These are phyloP conservation scores for Peromyscus melanophrys DNA, from an alignment of 2,797 vertebrate species.

Conservation along the genomic window DNA sequence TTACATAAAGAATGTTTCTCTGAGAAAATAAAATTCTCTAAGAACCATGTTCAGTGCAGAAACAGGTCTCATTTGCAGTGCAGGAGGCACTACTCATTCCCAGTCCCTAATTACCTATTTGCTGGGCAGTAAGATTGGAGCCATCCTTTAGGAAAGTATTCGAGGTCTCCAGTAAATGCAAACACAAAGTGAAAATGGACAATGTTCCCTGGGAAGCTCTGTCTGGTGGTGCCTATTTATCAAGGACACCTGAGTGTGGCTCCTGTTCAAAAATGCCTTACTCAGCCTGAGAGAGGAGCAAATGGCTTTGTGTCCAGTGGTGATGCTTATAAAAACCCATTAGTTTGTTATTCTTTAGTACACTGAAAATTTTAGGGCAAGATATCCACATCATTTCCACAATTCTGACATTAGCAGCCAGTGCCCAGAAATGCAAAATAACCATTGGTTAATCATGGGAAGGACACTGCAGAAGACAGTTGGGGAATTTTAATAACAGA, in stretches of 20 bases:
- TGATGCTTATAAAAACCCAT: not conserved
- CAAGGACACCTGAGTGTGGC: not conserved
- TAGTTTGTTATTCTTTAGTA: slow-evolving; percentile 2
- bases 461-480: not conserved
- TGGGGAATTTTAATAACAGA: not conserved
- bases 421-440: not conserved
- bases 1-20: slow-evolving; percentile 7
- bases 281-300: rapidly evolving
- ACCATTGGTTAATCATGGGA: not conserved
- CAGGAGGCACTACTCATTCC: not conserved
- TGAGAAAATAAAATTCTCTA: not conserved
- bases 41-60: not conserved
- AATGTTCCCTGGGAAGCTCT: not conserved
- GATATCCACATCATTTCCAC: not conserved
- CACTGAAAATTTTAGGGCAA: not conserved
- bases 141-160: not conserved
- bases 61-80: not conserved
- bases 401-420: not conserved
- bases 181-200: not conserved
- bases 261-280: not conserved
- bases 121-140: not conserved
- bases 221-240: not conserved
- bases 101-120: slow-evolving; percentile 28
- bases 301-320: not conserved
- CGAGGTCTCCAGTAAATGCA: not conserved